These are phyloP conservation scores for Metacarcinus magister DNA, from an alignment of 2,888 invertebrate species.

Conservation along the genomic window DNA sequence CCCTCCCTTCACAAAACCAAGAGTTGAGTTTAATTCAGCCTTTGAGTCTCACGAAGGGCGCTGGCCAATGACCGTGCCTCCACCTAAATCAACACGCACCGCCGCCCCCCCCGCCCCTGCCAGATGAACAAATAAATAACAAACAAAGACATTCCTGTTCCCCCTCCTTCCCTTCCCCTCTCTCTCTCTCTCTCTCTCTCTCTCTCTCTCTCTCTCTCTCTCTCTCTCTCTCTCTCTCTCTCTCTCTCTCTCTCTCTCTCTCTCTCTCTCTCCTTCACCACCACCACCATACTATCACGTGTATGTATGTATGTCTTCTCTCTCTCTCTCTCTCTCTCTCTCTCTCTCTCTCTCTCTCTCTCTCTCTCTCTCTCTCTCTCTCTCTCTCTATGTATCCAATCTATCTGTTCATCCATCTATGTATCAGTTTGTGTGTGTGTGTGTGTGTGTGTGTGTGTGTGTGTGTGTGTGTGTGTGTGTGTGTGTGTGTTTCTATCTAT, in stretches of 20 bases:
- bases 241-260: no score
- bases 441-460: not conserved
- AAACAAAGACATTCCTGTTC: slow-evolving; percentile 80
- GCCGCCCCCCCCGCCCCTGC: slow-evolving; percentile 47
- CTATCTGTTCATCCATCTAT: slow-evolving; percentile 28
- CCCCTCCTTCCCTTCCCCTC: not conserved
- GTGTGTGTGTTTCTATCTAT: not conserved
- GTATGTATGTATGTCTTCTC: slow-evolving; percentile 19
- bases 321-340: slow-evolving; percentile 61
- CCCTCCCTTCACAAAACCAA: not conserved
- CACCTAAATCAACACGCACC: slow-evolving; percentile 6
- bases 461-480: not conserved
- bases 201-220: slow-evolving; percentile 35
- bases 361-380: not conserved
- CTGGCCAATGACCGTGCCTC: slow-evolving; percentile 30
- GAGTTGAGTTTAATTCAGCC: not conserved
- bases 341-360: slow-evolving; percentile 31
- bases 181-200: slow-evolving; percentile 34
- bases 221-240: slow-evolving; percentile 8
- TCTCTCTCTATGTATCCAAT: not conserved
- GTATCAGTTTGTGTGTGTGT: slow-evolving; percentile 40
- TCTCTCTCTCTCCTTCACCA: no score
- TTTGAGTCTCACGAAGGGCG: not conserved
- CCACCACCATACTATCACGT: not conserved
- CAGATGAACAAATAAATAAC: slow-evolving; percentile 82